Base-by-base conservation (phyloP, 2,797 vertebrate species). In the Pipistrellus nathusii region DNA sequence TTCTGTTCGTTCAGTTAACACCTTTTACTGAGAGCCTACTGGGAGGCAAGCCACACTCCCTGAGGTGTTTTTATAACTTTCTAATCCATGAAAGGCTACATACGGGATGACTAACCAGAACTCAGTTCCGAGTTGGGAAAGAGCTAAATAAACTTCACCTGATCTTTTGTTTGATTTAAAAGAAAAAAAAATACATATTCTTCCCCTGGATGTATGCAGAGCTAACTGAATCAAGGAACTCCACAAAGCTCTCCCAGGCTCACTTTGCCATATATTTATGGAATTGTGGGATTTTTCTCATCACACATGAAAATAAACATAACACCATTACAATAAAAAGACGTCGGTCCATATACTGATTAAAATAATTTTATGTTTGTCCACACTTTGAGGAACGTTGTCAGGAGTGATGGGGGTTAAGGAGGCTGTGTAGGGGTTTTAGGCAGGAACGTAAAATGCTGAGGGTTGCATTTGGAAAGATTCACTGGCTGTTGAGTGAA, bases 271-370 rank as follows among this genome's bases (percentile, higher is more conserved):
- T 66, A 51, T 59, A 62, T 12, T 27, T 84, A 51, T 77, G 72
- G 80, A 59, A 83, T 62, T 1, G 17, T 51, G 55, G 38, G 20
- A 53, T 77, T 72, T 66, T 30, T 35, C 35, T 82, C 35, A 35
- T 85, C 72, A 41, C 55, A 73, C n/a, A 30, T 48, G 20, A 72
- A 82, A 88, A 84, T 83, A 90, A 90, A 75, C 66, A 44, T 41
- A 75, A 95, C 87, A 41, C 55, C 51, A 68, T 95, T 75, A 53
- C 23, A 78, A 48, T 76, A 82, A 80, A 95, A 90, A 81, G 59
- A 27, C 66, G 20, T 78, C 48, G 21, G 5, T 71, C 41, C 21
- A 35, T 71, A 73, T 62, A 13, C 57, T 76, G 10, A 71, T 84
- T 84, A 87, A 93, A 84, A 69, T 91, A 91, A 41, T 66, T 91